phyloP scores from a whole-genome alignment of 2,888 invertebrate genomes.

The Drosophila robusta region DNA sequence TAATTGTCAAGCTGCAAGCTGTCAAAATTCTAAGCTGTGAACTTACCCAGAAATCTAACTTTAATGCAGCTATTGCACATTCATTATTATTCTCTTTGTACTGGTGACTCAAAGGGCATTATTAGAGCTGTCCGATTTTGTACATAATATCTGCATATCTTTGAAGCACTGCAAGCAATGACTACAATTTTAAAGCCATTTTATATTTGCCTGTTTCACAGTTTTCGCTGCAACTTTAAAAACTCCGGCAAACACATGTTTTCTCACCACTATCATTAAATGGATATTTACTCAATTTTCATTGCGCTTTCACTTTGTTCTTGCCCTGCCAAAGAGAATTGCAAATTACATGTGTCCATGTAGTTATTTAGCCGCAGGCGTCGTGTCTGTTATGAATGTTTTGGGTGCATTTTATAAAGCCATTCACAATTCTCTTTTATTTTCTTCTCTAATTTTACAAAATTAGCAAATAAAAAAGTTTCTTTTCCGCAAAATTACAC shows the following conservation, averaged over 20 bases:
- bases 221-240: background rate
- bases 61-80: too few species aligned
- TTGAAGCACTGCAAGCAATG: too few species aligned
- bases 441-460: slow-evolving; percentile 73
- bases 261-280: background rate
- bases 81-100: too few species aligned
- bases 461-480: slow-evolving; percentile 79
- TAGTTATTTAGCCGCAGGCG: slow-evolving; percentile 63
- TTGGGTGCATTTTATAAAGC: slow-evolving; percentile 54
- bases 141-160: too few species aligned
- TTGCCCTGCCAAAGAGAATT: slow-evolving; percentile 53
- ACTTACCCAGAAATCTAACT: too few species aligned
- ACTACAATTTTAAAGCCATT: too few species aligned
- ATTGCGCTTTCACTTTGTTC: slow-evolving; percentile 5
- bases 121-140: too few species aligned
- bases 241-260: background rate
- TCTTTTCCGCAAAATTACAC: slow-evolving; percentile 80
- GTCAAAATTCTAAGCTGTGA: too few species aligned
- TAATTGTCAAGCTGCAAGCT: too few species aligned
- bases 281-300: background rate
- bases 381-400: slow-evolving; percentile 39
- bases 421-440: slow-evolving; percentile 75
- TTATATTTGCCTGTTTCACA: too few species aligned
- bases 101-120: too few species aligned
- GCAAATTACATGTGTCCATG: slow-evolving; percentile 71